Conservation (phyloP, 2,113 vertebrate species). For the Hippopotamus amphibius region DNA sequence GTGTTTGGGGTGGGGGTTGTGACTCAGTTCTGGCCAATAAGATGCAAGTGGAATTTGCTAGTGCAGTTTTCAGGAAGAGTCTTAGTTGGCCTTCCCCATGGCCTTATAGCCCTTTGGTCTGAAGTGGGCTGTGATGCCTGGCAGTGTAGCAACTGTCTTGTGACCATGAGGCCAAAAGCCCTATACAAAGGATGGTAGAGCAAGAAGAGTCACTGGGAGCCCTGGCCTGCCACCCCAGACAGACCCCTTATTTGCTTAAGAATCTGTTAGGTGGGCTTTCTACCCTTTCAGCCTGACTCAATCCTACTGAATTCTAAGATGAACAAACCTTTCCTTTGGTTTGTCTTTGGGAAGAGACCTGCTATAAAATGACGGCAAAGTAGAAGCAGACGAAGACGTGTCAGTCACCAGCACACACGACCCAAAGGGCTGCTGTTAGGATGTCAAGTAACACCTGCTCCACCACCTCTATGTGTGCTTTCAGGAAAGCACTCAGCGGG, state of each 20-base stretch:
- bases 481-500: not conserved
- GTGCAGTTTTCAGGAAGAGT: not conserved
- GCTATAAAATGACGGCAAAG: not conserved
- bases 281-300: not conserved
- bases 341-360: not conserved
- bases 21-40: not conserved
- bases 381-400: not conserved
- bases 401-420: not conserved
- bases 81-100: not conserved
- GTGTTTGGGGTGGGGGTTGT: not conserved
- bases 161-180: not conserved
- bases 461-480: rapidly evolving
- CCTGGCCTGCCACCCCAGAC: not conserved
- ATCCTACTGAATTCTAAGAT: not conserved
- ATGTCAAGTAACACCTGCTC: not conserved
- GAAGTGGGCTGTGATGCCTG: not conserved
- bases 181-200: not conserved
- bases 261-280: not conserved
- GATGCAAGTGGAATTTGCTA: not conserved
- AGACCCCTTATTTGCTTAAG: not conserved
- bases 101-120: not conserved
- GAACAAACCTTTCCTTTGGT: not conserved
- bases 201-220: not conserved
- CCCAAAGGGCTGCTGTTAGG: not conserved
- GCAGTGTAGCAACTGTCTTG: not conserved